These are phyloP conservation scores for Cryptus viduatorius DNA, from an alignment of 2,888 invertebrate species.

Conservation along the genomic window DNA sequence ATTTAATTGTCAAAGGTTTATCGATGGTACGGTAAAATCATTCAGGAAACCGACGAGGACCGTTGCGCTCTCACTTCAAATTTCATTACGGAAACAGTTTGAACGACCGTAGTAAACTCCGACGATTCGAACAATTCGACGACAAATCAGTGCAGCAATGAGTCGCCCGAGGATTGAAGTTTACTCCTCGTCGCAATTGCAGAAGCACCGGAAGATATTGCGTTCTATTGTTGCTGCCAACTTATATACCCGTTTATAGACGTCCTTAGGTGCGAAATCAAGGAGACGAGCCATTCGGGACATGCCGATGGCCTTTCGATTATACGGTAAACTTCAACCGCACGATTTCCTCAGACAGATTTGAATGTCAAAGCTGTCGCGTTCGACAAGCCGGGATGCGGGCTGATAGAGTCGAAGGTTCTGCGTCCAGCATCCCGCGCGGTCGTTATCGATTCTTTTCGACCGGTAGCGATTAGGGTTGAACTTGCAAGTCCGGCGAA, in stretches of 20 bases:
- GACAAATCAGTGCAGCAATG: slow-evolving; percentile 31
- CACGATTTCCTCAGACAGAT: neutral
- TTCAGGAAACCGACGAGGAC: too few relatives aligned
- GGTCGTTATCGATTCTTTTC: neutral
- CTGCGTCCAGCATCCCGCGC: neutral
- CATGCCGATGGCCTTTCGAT: neutral
- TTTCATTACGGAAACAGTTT: neutral
- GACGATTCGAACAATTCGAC: slow-evolving; percentile 2
- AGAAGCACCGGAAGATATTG: neutral
- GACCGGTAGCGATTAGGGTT: neutral
- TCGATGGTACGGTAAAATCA: neutral
- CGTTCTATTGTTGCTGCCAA: neutral
- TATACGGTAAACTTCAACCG: neutral
- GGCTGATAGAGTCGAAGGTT: neutral
- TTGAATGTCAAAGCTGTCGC: slow-evolving; percentile 35
- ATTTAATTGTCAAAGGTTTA: neutral
- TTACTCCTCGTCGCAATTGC: slow-evolving; percentile 5
- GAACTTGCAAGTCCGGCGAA: too few relatives aligned
- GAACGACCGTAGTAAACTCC: neutral
- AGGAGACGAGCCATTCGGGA: neutral
- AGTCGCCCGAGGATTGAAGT: neutral
- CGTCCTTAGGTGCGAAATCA: neutral
- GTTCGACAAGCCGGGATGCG: neutral
- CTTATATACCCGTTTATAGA: neutral
- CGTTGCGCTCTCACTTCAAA: neutral